Percentiles rank a stretch among this genome's conserved stretches.
Conservation (phyloP, 2,888 invertebrate genomes). For the Rambutsinella grinnellia region DNA sequence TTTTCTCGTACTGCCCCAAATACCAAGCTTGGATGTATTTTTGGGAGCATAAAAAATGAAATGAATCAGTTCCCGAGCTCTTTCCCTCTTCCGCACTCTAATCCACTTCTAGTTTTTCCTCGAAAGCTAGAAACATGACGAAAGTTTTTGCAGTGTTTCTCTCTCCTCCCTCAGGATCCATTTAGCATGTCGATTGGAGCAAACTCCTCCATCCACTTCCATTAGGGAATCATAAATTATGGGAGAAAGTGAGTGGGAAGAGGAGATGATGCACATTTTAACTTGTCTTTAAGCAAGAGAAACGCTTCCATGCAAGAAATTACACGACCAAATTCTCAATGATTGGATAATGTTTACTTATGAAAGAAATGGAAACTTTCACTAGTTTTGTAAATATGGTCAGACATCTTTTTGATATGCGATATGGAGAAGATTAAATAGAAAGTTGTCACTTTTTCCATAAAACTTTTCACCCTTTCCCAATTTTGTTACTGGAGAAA, state of each 20-base stretch:
- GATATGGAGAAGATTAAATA: not conserved
- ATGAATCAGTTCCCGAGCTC: not conserved
- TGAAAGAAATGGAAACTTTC: not conserved
- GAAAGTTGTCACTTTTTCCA: too few relatives aligned
- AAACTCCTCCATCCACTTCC: conserved; percentile 23
- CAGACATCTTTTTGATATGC: not conserved
- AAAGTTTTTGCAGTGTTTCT: conserved; percentile 5
- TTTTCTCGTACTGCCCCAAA: too few relatives aligned
- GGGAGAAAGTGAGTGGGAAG: conserved; percentile 29
- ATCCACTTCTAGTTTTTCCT: not conserved
- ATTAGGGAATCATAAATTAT: conserved; percentile 49
- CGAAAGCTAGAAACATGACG: not conserved
- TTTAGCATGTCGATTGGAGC: conserved; percentile 52
- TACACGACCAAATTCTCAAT: too few relatives aligned
- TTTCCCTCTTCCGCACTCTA: too few relatives aligned
- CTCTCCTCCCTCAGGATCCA: conserved; percentile 36
- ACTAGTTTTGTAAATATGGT: too few relatives aligned
- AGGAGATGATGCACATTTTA: not conserved
- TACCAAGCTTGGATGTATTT: too few relatives aligned
- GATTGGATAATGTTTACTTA: conserved; percentile 28
- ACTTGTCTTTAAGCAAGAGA: too few relatives aligned
- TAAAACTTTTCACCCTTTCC: not conserved
- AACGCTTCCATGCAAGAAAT: too few relatives aligned
- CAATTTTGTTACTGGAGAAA: not conserved
- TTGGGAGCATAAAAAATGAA: too few relatives aligned